Evolutionary conservation across 2,888 invertebrate genomes (phyloP), one percentile per base, ranked within the genome.

Genomic region (Drosophila nigricruria): DNA sequence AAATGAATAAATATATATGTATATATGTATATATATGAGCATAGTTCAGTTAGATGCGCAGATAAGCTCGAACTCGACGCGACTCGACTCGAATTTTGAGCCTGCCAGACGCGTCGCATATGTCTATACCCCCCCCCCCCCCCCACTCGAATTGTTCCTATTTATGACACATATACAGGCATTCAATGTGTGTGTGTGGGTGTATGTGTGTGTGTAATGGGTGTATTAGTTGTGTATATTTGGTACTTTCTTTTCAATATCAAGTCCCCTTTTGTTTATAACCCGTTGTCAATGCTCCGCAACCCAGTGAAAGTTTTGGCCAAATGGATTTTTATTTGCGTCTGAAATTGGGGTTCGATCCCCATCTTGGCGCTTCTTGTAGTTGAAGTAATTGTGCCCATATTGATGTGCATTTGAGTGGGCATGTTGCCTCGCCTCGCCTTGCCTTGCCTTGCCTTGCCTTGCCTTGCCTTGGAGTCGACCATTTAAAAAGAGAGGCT

Each of bases 101-200:
- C 40, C 42, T 52, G 53, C 50, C 83, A 81, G 84, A 86, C 77
- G 73, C 65, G 73, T 57, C 86, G 76, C 86, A 82, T 77, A 85
- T 82, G 82, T 68, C 72, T 69, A 50, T 59, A n/a, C 54, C 59
- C 38, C 47, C 18, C 40, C 16, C 56, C 30, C 18, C 56, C 62
- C 49, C 45, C n/a, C 40, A 16, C 56, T 36, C n/a, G 27, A 18
- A 20, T 23, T 10, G 16, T 2, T 18, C 50, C 57, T 64, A 72
- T 76, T 75, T 79, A 72, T 73, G 73, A 72, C 68, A 79, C 63
- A 66, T 67, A 60, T 45, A 43, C 43, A 23, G 40, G 49, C 57
- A 77, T 70, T 77, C 57, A 54, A 9, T 53, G 38, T 47, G 45
- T 40, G n/a, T 0, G n/a, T 32, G 50, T 40, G 40, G 14, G 53